Percentiles rank a stretch among this genome's conserved stretches.
phyloP scores from a whole-genome alignment of 2,113 vertebrate genomes.

The Nothobranchius kuhntae region DNA sequence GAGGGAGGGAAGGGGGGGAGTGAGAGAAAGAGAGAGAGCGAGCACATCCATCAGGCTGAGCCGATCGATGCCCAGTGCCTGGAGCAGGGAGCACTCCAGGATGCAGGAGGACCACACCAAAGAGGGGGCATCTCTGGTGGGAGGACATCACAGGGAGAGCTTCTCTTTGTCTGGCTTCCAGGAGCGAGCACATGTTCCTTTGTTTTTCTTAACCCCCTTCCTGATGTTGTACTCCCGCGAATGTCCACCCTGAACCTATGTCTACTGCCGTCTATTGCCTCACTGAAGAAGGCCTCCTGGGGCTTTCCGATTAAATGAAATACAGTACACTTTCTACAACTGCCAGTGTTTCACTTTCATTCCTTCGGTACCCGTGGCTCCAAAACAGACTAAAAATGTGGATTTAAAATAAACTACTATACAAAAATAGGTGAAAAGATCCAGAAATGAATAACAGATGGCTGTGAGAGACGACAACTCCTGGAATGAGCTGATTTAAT shows the following conservation, averaged over 20 bases:
- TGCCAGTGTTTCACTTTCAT: slow-evolving; percentile 47
- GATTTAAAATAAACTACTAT: not conserved
- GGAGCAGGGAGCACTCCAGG: slow-evolving; percentile 71
- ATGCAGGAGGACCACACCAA: slow-evolving; percentile 78
- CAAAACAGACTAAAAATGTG: slow-evolving; percentile 18
- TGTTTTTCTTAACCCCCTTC: slow-evolving; percentile 76
- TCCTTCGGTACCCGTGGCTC: slow-evolving; percentile 35
- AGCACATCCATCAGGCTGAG: slow-evolving; percentile 76
- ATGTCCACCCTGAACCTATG: slow-evolving; percentile 61
- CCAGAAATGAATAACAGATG: too few species aligned
- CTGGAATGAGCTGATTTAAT: not conserved
- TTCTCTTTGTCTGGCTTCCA: slow-evolving; percentile 78
- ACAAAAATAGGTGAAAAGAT: not conserved
- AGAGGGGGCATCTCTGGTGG: slow-evolving; percentile 79
- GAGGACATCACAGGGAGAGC: slow-evolving; percentile 77
- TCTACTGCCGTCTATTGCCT: slow-evolving; percentile 58
- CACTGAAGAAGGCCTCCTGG: slow-evolving; percentile 60
- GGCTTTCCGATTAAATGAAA: slow-evolving; percentile 52
- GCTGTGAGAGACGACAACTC: not conserved
- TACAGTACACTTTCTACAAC: slow-evolving; percentile 45
- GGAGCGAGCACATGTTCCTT: slow-evolving; percentile 70
- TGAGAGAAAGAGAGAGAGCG: slow-evolving; percentile 30
- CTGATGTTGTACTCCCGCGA: slow-evolving; percentile 67
- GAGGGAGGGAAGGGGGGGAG: slow-evolving; percentile 17
- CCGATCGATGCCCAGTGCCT: slow-evolving; percentile 79